Conservation (phyloP, 2,113 vertebrate genomes). For the Sphaerodactylus townsendi region DNA sequence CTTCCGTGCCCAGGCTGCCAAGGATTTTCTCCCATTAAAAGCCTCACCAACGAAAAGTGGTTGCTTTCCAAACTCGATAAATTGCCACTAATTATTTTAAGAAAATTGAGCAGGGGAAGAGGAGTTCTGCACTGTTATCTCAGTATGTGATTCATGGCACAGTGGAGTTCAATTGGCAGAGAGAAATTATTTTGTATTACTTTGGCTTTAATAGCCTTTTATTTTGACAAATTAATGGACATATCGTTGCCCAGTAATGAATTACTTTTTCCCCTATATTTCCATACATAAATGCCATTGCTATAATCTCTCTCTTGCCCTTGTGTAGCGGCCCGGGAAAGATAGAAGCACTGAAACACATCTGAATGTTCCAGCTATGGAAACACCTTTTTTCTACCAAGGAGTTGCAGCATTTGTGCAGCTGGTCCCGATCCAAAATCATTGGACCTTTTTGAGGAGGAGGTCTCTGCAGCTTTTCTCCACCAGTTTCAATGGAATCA, state of each 20-base stretch:
- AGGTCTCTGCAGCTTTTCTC: too few relatives aligned
- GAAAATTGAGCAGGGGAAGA: neutral
- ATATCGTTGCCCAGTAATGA: neutral
- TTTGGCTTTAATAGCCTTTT: slow-evolving; percentile 17
- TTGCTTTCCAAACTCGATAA: neutral
- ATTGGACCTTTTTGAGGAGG: too few relatives aligned
- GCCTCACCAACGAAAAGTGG: neutral
- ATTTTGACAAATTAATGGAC: neutral
- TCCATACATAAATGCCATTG: neutral
- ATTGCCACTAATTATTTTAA: neutral
- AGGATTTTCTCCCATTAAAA: neutral
- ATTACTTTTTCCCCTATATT: neutral
- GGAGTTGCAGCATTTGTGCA: too few relatives aligned
- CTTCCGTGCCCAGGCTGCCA: neutral
- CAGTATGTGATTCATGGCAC: neutral
- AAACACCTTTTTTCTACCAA: too few relatives aligned
- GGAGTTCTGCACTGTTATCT: neutral
- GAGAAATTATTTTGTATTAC: slow-evolving; percentile 4
- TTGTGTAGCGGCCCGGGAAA: neutral
- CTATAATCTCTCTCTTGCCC: neutral
- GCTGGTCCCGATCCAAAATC: too few relatives aligned
- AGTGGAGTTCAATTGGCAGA: neutral
- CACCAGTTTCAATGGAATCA: too few relatives aligned
- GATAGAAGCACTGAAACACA: neutral
- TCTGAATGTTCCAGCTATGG: neutral